Percentiles rank a stretch among this genome's conserved stretches.
phyloP scores from a whole-genome alignment of 2,113 vertebrate species.

The Telmatochromis bifrenatus region DNA sequence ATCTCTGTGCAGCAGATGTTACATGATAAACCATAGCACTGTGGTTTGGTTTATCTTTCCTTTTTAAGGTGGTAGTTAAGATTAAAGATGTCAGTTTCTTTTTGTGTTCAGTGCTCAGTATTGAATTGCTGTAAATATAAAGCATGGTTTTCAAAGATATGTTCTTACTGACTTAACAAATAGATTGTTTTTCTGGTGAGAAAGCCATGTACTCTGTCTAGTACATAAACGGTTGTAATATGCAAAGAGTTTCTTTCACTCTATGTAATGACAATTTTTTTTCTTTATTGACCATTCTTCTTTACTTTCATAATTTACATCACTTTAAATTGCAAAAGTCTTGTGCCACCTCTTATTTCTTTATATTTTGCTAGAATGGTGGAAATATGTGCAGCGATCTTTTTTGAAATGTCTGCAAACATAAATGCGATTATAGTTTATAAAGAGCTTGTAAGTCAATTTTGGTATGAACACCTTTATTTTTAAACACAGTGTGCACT shows the following conservation, averaged over 20 bases:
- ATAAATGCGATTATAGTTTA: not conserved
- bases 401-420: not conserved
- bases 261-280: not conserved
- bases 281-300: not conserved
- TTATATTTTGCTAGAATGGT: not conserved
- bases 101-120: not conserved
- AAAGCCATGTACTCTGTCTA: not conserved
- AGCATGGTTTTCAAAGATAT: not conserved
- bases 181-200: not conserved
- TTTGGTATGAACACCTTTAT: not conserved
- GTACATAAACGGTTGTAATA: not conserved
- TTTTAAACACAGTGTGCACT: not conserved
- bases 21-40: constrained; percentile 1
- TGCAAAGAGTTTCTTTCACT: not conserved
- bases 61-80: constrained; percentile 7
- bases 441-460: not conserved
- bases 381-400: not conserved
- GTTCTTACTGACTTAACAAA: not conserved
- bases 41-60: constrained; percentile 5
- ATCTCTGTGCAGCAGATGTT: constrained; percentile 34
- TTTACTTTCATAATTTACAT: not conserved
- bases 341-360: not conserved
- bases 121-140: not conserved
- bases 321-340: not conserved
- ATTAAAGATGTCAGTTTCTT: not conserved